Evolutionary conservation across 2,113 vertebrate genomes (phyloP), one percentile per base, ranked within the genome.

Genomic region (Corvus hawaiiensis): DNA sequence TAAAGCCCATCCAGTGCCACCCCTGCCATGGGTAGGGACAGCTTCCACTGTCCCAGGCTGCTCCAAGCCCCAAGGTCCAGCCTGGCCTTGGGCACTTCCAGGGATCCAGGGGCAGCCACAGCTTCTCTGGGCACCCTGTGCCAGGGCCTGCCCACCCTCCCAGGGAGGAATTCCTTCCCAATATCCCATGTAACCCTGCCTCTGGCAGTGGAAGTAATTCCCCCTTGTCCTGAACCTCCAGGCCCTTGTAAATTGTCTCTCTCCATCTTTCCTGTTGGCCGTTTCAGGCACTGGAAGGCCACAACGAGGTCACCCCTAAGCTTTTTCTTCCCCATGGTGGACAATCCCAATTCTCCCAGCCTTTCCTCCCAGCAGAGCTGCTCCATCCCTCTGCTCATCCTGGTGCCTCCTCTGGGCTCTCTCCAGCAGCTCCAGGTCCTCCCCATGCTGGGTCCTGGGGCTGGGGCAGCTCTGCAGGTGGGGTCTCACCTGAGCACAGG

Each of bases 241-340:
- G 1, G 1, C 26, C 20, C 15, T 17, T 48, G 14, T 9, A 3
- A 21, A 22, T 15, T 22, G 28, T 35, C 7, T 35, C 15, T 48
- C 28, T n/a, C 28, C 16, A 7, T 18, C 0, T 48, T 73, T 27
- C 20, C 3, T 52, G 11, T 13, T 5, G 5, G 4, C 20, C 4
- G 5, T 3, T 78, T 23, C 39, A 66, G 28, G 28, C 5, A 0
- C 23, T 41, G 13, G 3, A 61, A 35, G 24, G 44, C 14, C 27
- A 39, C 18, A 1, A 0, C 28, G 11, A 19, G 19, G 1, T 58
- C 24, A 48, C 4, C 3, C 43, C 12, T 13, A 49, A 49, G 4
- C 10, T 66, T 43, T 16, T 10, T 55, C n/a, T 10, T 63, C 2
- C 6, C 7, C 59, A n/a, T 11, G 59, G 15, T 58, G 52, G 9